Base-by-base conservation (phyloP, 2,113 vertebrate species). In the Clarias batrachus region DNA sequence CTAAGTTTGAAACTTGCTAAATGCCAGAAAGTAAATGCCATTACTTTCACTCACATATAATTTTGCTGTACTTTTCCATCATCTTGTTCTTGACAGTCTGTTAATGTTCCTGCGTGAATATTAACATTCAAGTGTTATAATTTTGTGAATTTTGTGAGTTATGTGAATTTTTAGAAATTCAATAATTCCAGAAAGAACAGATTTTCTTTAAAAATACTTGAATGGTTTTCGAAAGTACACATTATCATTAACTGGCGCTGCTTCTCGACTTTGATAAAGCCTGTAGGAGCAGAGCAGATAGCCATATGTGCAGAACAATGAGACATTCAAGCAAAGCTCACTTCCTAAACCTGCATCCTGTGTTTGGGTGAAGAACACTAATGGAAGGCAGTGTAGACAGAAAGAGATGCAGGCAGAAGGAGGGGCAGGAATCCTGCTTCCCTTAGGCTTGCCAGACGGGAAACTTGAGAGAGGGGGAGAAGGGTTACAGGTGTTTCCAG, bases 331-430 rank as follows among this genome's bases (percentile, higher is more conserved):
- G 85, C 91, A 91, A 37, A 65, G 37, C 90, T 91, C 88, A 78
- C 88, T 92, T 94, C 93, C 93, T 91, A 54, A 90, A 60, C 90
- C 91, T 93, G 93, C 63, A 90, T 94, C 93, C 93, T 92, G 90
- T 84, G 86, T 89, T 86, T 81, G 41, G 88, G 91, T 91, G 90
- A 93, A 92, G 81, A 76, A 66, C 66, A 14, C 23, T 59, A 68
- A 71, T 65, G 27, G 27, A 57, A n/a, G 48, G 27, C 33, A 25
- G 80, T 33, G 89, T 68, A 90, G 91, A 81, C 85, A 90, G 77
- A 88, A 80, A 86, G 86, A 59, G 77, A 48, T 71, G 56, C 13
- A 12, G 74, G 63, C n/a, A 79, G 56, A 41, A 82, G 70, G 57
- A 23, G 68, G 41, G n/a, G 56, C 52, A 54, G 57, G 68, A 74